phyloP scores from a whole-genome alignment of 1,140 invertebrate genomes.

The Leptoteleia sp. region DNA sequence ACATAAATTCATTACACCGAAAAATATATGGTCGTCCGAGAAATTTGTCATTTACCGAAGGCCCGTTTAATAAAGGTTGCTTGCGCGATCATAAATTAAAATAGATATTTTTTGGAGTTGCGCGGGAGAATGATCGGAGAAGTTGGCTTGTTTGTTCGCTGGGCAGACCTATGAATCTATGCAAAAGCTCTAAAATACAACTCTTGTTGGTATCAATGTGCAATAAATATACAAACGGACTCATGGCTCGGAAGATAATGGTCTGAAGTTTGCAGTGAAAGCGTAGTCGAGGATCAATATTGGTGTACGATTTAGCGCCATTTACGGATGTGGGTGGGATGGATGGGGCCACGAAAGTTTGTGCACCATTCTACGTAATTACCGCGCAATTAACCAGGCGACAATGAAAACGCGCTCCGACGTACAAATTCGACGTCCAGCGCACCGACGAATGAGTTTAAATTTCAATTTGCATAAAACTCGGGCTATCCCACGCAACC shows the following conservation, averaged over 20 bases:
- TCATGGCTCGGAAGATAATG: slow-evolving; percentile 59
- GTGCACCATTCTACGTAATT: slow-evolving; percentile 70
- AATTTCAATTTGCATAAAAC: slow-evolving; percentile 72
- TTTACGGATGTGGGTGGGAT: slow-evolving; percentile 57
- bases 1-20: no score
- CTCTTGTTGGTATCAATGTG: slow-evolving; percentile 43
- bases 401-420: slow-evolving; percentile 70
- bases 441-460: slow-evolving; percentile 59
- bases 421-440: slow-evolving; percentile 64
- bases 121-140: no score
- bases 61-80: no score
- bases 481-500: slow-evolving; percentile 44
- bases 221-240: slow-evolving; percentile 59
- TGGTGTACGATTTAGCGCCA: slow-evolving; percentile 64
- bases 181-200: slow-evolving; percentile 15
- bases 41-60: no score
- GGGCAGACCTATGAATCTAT: slow-evolving; percentile 29
- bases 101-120: no score
- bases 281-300: slow-evolving; percentile 61
- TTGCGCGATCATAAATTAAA: no score
- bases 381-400: slow-evolving; percentile 73
- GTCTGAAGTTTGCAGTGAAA: slow-evolving; percentile 59
- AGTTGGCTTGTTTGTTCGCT: no score
- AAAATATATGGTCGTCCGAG: no score
- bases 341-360: slow-evolving; percentile 62